Evolutionary conservation across 2,888 invertebrate genomes (phyloP).

Genomic region (Anoncus sp.): DNA sequence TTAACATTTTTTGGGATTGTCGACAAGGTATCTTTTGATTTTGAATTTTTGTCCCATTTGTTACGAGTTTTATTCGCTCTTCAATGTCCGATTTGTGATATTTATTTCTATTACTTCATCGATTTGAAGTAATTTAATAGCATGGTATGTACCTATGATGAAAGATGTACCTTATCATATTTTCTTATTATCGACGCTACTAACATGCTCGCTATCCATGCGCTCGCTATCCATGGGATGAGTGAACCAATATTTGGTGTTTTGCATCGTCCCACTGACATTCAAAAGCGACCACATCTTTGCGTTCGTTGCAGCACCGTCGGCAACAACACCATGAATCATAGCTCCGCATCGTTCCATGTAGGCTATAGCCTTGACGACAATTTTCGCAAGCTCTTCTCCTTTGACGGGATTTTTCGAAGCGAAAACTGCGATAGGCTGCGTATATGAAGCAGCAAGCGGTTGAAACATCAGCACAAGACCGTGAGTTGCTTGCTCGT

Average conservation of each 20-base stretch:
- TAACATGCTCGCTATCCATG: background rate
- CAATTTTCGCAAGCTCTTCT: constrained; percentile 51
- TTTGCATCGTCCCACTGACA: background rate
- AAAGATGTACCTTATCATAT: background rate
- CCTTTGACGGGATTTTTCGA: constrained; percentile 57
- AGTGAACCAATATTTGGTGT: constrained; percentile 29
- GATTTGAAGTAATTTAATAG: no score
- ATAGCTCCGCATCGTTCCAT: constrained; percentile 15
- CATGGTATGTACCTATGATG: no score
- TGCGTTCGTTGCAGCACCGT: background rate
- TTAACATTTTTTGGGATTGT: no score
- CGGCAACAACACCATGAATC: background rate
- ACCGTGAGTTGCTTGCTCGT: constrained; percentile 54
- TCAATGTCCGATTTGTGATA: no score
- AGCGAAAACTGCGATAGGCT: constrained; percentile 64
- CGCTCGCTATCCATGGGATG: constrained; percentile 27
- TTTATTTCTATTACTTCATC: no score
- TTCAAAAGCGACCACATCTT: constrained; percentile 12
- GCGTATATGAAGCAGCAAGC: constrained; percentile 57
- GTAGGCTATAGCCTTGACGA: constrained; percentile 59
- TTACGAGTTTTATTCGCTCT: no score
- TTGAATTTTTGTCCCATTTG: no score
- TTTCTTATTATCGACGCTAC: background rate
- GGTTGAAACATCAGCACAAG: constrained; percentile 66
- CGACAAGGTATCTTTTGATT: no score